These are phyloP conservation scores for Brassicogethes aeneus DNA, from an alignment of 2,888 invertebrate species.

Conservation along the genomic window DNA sequence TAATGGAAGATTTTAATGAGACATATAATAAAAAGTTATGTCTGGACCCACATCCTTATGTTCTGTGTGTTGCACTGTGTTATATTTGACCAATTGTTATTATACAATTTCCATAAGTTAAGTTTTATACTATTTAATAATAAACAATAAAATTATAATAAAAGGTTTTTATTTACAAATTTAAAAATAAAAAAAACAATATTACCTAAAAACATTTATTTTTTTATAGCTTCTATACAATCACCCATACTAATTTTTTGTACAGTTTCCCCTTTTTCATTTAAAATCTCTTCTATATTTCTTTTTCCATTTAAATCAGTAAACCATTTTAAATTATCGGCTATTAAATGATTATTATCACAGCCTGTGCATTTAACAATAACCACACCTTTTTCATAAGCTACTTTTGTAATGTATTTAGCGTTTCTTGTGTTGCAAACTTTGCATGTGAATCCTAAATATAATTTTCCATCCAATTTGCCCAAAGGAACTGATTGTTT, in stretches of 20 bases:
- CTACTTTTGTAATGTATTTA: constrained; percentile 74
- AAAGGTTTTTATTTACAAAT: no score
- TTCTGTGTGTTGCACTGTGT: no score
- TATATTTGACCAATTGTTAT: no score
- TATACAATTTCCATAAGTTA: no score
- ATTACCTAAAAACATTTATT: no score
- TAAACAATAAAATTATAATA: no score
- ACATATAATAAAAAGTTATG: no score
- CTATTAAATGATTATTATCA: constrained; percentile 84
- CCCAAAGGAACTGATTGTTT: constrained; percentile 21
- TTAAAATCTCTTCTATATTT: constrained; percentile 87
- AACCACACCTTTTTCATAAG: constrained; percentile 84
- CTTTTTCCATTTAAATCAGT: constrained; percentile 62
- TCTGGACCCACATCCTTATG: no score
- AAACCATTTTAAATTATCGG: constrained; percentile 96
- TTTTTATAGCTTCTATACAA: constrained; percentile 16
- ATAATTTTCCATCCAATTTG: constrained; percentile 50
- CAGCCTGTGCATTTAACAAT: constrained; percentile 86
- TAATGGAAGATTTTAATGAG: no score
- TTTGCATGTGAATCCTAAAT: constrained; percentile 81
- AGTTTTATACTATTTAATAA: no score
- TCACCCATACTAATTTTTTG: constrained; percentile 38
- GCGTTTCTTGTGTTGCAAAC: constrained; percentile 69
- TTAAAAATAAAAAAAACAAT: no score
- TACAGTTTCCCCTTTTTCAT: constrained; percentile 79